Percentiles rank a stretch among this genome's conserved stretches.
Evolutionary conservation across 2,888 invertebrate genomes (phyloP).

Genomic region (Mythimna loreyi): DNA sequence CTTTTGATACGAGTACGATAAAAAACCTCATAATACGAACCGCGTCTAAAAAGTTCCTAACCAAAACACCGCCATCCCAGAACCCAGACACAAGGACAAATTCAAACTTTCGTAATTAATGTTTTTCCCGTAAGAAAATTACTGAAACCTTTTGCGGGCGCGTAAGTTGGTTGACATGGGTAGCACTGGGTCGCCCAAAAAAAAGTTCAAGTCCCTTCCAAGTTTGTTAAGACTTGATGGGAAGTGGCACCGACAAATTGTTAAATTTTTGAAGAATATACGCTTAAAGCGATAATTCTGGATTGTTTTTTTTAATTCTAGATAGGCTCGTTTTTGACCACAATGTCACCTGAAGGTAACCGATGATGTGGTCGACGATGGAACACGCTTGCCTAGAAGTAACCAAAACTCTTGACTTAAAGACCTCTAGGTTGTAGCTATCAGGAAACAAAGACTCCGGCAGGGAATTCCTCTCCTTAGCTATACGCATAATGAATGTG

Average conservation of each 20-base stretch:
- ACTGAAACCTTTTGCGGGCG: slow-evolving; percentile 68
- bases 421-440: no score
- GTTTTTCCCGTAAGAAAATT: slow-evolving; percentile 74
- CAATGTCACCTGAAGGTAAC: no score
- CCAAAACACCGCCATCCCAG: slow-evolving; percentile 52
- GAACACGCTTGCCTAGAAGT: no score
- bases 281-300: slow-evolving; percentile 5
- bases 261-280: slow-evolving; percentile 51
- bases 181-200: slow-evolving; percentile 65
- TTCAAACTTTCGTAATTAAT: slow-evolving; percentile 75
- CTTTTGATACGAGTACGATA: slow-evolving; percentile 15
- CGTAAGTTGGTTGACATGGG: slow-evolving; percentile 67
- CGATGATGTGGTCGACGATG: no score
- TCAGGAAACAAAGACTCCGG: no score
- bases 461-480: no score
- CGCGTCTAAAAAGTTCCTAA: slow-evolving; percentile 36
- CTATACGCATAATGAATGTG: no score
- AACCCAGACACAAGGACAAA: slow-evolving; percentile 53
- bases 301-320: no score
- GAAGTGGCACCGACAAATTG: slow-evolving; percentile 69
- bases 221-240: slow-evolving; percentile 66
- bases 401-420: no score
- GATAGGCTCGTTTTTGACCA: no score
- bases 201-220: slow-evolving; percentile 66
- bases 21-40: not conserved